A percentile compares a stretch with the other conserved stretches of the same genome.
These are phyloP conservation scores for Aethes cnicana DNA, from an alignment of 2,888 invertebrate species.

Conservation along the genomic window DNA sequence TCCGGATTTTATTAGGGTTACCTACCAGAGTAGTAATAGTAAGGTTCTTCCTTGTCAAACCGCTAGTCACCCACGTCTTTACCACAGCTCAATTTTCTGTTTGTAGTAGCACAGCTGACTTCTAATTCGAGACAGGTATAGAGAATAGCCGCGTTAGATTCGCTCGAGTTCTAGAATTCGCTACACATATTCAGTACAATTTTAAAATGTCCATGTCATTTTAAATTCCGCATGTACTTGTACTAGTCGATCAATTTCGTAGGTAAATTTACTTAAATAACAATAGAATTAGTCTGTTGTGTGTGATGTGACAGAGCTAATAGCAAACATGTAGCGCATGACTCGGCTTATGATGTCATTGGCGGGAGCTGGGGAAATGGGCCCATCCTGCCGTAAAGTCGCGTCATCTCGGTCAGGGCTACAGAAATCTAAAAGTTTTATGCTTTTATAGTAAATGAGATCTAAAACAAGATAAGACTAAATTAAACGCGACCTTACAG, in stretches of 20 bases:
- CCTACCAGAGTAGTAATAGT: no score
- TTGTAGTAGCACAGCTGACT: conserved; percentile 8
- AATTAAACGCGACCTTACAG: not conserved
- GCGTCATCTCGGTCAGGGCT: conserved; percentile 13
- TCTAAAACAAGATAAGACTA: not conserved
- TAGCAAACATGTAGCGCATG: conserved; percentile 12
- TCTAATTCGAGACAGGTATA: conserved; percentile 2
- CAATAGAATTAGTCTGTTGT: conserved; percentile 24
- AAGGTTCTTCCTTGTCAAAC: no score
- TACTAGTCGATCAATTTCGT: conserved; percentile 17
- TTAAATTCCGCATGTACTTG: conserved; percentile 9
- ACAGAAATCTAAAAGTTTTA: not conserved
- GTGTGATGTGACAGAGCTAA: conserved; percentile 8
- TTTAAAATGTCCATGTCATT: not conserved
- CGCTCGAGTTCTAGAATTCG: not conserved
- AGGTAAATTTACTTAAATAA: conserved; percentile 20
- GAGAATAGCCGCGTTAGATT: conserved; percentile 3
- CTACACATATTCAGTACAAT: not conserved
- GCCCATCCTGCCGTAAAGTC: conserved; percentile 44
- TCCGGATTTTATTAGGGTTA: no score
- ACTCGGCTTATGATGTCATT: conserved; percentile 19
- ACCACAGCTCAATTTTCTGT: not conserved
- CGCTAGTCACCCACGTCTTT: not conserved
- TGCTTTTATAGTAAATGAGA: not conserved
- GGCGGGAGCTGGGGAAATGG: conserved; percentile 35